Conservation (phyloP, 2,888 invertebrate species). For the Agrochola lychnidis region DNA sequence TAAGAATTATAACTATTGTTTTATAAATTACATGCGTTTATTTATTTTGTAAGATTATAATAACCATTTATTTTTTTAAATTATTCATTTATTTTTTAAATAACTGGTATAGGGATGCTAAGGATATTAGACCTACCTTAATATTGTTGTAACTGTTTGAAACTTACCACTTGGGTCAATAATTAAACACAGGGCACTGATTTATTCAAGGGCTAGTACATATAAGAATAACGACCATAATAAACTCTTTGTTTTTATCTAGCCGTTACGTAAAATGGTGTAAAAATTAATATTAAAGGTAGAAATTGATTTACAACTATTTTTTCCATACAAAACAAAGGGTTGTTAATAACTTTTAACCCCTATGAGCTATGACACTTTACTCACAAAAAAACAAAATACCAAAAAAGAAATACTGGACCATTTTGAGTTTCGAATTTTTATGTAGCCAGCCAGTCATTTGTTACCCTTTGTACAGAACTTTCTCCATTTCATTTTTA, state of each 20-base stretch:
- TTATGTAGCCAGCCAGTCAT: conserved; percentile 35
- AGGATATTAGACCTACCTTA: conserved; percentile 7
- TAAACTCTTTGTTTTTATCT: neutral
- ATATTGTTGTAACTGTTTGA: neutral
- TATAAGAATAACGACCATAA: neutral
- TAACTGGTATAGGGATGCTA: neutral
- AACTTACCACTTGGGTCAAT: conserved; percentile 18
- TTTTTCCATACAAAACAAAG: neutral
- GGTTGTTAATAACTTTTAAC: neutral
- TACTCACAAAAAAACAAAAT: neutral
- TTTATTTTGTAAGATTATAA: too few relatives aligned
- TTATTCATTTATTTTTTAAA: too few relatives aligned
- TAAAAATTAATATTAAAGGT: neutral
- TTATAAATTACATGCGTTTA: too few relatives aligned
- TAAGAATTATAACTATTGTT: too few relatives aligned
- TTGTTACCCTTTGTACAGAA: conserved; percentile 49
- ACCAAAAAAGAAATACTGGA: conserved; percentile 3
- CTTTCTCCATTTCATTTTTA: conserved; percentile 34
- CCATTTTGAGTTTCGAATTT: conserved; percentile 12
- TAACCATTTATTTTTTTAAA: too few relatives aligned
- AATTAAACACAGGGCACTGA: neutral
- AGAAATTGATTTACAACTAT: neutral
- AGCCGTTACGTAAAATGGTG: neutral
- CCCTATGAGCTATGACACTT: neutral
- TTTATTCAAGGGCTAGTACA: conserved; percentile 1